Evolutionary conservation across 2,797 vertebrate genomes (phyloP), one percentile per base, ranked within the genome.

Genomic region (Enteromius anoplus): DNA sequence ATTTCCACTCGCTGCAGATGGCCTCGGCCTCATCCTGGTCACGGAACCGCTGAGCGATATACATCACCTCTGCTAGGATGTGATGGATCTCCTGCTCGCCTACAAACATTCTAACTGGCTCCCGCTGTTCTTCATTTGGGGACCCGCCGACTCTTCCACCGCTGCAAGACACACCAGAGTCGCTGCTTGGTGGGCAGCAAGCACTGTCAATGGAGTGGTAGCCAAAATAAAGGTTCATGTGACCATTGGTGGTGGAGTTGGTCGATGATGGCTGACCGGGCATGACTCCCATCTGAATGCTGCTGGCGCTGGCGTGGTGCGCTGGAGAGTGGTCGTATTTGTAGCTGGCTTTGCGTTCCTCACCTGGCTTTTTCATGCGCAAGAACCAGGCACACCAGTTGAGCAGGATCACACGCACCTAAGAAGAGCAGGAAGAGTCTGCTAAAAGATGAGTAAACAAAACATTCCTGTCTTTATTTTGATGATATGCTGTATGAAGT

Each of bases 331-430:
- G 93, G 45, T 90, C 71, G 84, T 93, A 94, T 80, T 93, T 95
- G 88, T 91, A 93, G 40, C 70, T 83, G 0, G 83, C 65, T 85
- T 90, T 93, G 12, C 78, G 90, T 32, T 93, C 94, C 82, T 97
- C 95, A 1, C 97, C 96, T 0, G 96, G 96, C 66, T 97, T 97
- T 85, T 96, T 97, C 97, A 97, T 98, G n/a, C 95, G 91, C 75
- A 98, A 92, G 88, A 98, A 96, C 96, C 97, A 97, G 34, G 97
- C 96, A 2, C 96, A 97, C 96, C 97, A 97, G 85, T 97, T 96
- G 55, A 97, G 93, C 21, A 98, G 90, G 85, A 97, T 85, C 68
- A 96, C 91, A 4, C 96, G 91, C 47, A 97, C 92, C 97, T 98
- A 91, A 70, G 26, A 65, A 75, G n/a, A 11, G 58, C 9, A 53